These are phyloP conservation scores for Pteronotus mesoamericanus DNA, from an alignment of 2,797 vertebrate species.

Conservation along the genomic window DNA sequence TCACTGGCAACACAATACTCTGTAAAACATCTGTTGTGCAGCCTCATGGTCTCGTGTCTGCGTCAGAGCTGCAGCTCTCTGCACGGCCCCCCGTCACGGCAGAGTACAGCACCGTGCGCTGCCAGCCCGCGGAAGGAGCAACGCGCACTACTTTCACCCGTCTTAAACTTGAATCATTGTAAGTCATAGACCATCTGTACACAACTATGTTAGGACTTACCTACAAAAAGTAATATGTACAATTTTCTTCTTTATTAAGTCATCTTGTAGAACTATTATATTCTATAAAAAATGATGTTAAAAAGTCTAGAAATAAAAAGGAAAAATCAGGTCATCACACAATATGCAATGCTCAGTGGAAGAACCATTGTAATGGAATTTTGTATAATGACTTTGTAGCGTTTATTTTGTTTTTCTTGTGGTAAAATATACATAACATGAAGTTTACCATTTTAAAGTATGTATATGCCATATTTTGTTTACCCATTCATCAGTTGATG, in stretches of 20 bases:
- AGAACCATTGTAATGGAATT: background rate
- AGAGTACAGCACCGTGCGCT: background rate
- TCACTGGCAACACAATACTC: background rate
- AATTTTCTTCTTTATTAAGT: background rate
- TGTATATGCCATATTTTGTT: background rate
- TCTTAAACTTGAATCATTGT: background rate
- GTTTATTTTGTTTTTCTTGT: background rate
- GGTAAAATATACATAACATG: background rate
- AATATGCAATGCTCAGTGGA: background rate
- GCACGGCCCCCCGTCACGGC: background rate
- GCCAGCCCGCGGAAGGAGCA: background rate
- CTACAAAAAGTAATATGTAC: background rate
- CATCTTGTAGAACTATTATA: background rate
- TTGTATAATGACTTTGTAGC: background rate
- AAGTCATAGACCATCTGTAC: too few relatives aligned
- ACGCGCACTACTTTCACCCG: background rate
- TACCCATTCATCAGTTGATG: background rate
- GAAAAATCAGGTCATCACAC: background rate
- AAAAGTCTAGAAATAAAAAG: background rate
- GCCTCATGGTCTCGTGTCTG: background rate
- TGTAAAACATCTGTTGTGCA: background rate
- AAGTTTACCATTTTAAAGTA: background rate
- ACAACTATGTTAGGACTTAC: background rate
- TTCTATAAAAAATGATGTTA: background rate
- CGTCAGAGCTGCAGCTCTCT: background rate